Evolutionary conservation across 2,888 invertebrate genomes (phyloP).

Genomic region (Disparrhopalites patrizii): DNA sequence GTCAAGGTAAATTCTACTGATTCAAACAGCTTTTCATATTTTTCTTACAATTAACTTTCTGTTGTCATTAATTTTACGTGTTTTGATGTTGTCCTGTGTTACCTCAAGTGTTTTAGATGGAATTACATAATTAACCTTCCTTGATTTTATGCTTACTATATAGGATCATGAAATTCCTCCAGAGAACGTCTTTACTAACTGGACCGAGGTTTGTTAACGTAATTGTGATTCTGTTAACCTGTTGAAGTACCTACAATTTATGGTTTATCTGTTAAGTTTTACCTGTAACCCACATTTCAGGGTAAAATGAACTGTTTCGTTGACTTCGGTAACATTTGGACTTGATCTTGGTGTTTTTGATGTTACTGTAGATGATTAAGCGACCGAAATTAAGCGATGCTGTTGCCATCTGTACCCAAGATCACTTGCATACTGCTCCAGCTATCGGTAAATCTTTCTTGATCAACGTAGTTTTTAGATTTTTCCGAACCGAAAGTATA

Average conservation of each 20-base stretch:
- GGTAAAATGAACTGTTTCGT: neutral
- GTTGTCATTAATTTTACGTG: too few species aligned
- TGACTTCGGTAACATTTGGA: neutral
- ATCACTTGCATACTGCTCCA: constrained; percentile 39
- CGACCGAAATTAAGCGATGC: constrained; percentile 41
- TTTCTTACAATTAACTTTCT: neutral
- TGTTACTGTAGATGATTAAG: constrained; percentile 8
- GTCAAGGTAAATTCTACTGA: constrained; percentile 31
- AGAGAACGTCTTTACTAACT: constrained; percentile 39
- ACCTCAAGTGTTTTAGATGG: neutral
- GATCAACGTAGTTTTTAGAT: too few species aligned
- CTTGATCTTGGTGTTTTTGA: neutral
- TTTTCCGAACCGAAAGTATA: too few species aligned
- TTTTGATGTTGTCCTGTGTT: constrained; percentile 39
- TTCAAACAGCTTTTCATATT: too few species aligned
- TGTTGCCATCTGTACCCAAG: constrained; percentile 46
- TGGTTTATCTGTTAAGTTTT: constrained; percentile 2
- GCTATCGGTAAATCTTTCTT: constrained; percentile 33
- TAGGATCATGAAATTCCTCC: constrained; percentile 41
- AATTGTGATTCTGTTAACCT: too few species aligned
- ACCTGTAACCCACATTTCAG: neutral
- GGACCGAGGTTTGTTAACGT: constrained; percentile 35
- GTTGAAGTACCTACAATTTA: too few species aligned
- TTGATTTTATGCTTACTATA: constrained; percentile 1
- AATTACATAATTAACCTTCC: too few species aligned